A percentile compares a stretch with the other conserved stretches of the same genome.
These are phyloP conservation scores for Rhagologus leucostigma DNA, from an alignment of 2,113 vertebrate species.

Conservation along the genomic window DNA sequence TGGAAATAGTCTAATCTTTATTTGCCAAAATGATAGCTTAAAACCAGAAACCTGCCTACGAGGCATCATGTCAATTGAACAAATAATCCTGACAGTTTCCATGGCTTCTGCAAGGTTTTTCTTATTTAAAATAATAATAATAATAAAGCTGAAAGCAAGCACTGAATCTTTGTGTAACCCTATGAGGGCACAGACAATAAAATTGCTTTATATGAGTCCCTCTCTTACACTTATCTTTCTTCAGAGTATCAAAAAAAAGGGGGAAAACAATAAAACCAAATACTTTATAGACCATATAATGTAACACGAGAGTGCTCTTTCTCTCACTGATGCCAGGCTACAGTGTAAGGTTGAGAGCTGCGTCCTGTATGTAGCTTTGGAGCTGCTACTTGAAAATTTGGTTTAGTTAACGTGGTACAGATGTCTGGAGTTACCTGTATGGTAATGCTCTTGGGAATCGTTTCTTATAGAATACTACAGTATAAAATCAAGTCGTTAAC, in stretches of 20 bases:
- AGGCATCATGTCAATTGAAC: background rate
- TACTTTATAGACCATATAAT: background rate
- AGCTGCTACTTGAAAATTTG: background rate
- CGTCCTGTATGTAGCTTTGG: background rate
- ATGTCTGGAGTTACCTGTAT: background rate
- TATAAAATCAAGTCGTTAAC: background rate
- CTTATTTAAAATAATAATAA: background rate
- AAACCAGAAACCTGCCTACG: background rate
- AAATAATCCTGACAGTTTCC: background rate
- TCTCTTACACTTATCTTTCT: background rate
- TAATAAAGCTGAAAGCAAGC: background rate
- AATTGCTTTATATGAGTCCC: background rate
- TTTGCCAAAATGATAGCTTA: background rate
- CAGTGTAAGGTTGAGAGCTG: background rate
- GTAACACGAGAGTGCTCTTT: background rate
- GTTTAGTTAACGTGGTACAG: background rate
- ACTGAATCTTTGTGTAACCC: background rate
- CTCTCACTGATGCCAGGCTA: background rate
- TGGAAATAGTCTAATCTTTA: background rate
- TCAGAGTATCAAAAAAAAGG: background rate
- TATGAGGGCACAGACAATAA: background rate
- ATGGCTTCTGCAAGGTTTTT: background rate
- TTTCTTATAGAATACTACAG: background rate
- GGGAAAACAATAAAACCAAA: background rate
- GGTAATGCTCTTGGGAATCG: background rate